A percentile compares a stretch with the other conserved stretches of the same genome.
These are phyloP conservation scores for Drosophila falleni DNA, from an alignment of 2,888 invertebrate species.

Conservation along the genomic window DNA sequence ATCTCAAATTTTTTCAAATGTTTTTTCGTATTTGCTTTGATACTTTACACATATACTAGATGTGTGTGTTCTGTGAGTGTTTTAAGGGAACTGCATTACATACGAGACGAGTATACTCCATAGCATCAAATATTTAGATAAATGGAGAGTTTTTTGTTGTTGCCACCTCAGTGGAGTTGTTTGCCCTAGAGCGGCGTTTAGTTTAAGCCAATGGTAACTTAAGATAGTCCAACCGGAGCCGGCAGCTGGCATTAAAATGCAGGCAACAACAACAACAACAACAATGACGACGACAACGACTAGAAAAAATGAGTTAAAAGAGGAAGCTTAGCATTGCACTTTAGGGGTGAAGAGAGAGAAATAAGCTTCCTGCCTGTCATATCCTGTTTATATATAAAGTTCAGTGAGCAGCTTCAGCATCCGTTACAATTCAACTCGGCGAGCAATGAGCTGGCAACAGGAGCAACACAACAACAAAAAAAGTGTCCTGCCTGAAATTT, in stretches of 20 bases:
- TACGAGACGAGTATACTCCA: not conserved
- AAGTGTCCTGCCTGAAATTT: slow-evolving; percentile 31
- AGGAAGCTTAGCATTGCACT: slow-evolving; percentile 55
- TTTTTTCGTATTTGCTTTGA: not conserved
- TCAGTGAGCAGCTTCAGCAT: slow-evolving; percentile 63
- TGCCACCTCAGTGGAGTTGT: slow-evolving; percentile 34
- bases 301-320: slow-evolving; percentile 18
- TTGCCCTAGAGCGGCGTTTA: slow-evolving; percentile 37
- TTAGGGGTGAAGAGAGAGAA: slow-evolving; percentile 1
- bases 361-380: slow-evolving; percentile 71
- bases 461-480: slow-evolving; percentile 13
- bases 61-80: slow-evolving; percentile 7
- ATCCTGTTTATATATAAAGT: slow-evolving; percentile 79
- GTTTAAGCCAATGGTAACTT: slow-evolving; percentile 55
- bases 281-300: slow-evolving; percentile 26
- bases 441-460: slow-evolving; percentile 48
- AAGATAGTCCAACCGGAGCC: slow-evolving; percentile 38
- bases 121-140: slow-evolving; percentile 49
- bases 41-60: not conserved
- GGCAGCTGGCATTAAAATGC: slow-evolving; percentile 61
- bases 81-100: slow-evolving; percentile 12
- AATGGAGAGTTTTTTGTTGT: slow-evolving; percentile 33
- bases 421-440: slow-evolving; percentile 70
- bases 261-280: slow-evolving; percentile 35
- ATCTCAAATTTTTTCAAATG: not conserved